Evolutionary conservation across 2,113 vertebrate genomes (phyloP).

Genomic region (Brachirus orientalis): DNA sequence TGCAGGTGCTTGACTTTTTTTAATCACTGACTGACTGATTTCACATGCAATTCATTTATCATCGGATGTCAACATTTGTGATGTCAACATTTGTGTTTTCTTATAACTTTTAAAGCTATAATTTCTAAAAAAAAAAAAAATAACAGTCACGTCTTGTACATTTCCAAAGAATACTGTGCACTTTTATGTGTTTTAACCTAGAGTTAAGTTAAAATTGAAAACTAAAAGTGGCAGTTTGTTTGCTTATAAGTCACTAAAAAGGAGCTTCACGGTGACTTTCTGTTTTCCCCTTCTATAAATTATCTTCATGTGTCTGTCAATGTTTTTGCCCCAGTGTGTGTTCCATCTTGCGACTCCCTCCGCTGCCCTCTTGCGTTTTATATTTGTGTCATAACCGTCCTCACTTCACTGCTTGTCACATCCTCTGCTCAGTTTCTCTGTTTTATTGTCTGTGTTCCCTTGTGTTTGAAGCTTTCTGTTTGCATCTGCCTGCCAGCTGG

Average conservation of each 20-base stretch:
- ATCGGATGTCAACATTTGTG: not conserved
- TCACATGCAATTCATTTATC: not conserved
- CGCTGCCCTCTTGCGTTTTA: not conserved
- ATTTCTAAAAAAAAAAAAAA: no score
- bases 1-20: slow-evolving; percentile 35
- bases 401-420: not conserved
- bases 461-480: not conserved
- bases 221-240: no score
- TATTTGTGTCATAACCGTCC: not conserved
- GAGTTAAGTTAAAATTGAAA: no score
- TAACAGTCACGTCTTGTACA: no score
- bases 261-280: not conserved
- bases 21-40: slow-evolving; percentile 7
- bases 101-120: no score
- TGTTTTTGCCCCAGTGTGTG: not conserved
- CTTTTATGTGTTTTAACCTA: no score
- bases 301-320: no score
- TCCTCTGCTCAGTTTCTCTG: not conserved
- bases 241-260: no score
- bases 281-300: not conserved
- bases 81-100: not conserved
- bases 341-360: not conserved
- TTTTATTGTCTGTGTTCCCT: not conserved
- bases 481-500: not conserved
- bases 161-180: no score